Percentiles rank a stretch among this genome's conserved stretches.
Evolutionary conservation across 2,888 invertebrate species (phyloP).

Genomic region (Tortricodes alternella): DNA sequence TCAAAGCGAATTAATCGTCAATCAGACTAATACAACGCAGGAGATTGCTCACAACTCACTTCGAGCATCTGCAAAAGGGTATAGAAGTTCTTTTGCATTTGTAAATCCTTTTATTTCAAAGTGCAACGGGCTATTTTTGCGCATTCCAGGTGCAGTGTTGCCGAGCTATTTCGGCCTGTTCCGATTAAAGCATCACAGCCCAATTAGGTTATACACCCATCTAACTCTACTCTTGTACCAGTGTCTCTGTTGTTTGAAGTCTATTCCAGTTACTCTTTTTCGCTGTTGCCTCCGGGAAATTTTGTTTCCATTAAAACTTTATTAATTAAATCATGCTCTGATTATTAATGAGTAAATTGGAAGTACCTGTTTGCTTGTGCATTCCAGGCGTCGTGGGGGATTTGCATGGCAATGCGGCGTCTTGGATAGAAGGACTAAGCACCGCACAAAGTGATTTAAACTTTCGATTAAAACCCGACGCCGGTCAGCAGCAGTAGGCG

Average conservation of each 20-base stretch:
- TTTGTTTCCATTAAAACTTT: constrained; percentile 20
- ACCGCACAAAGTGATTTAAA: constrained; percentile 53
- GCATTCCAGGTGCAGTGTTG: constrained; percentile 37
- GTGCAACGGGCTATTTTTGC: constrained; percentile 40
- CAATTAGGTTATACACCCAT: constrained; percentile 77
- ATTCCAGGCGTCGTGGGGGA: constrained; percentile 3
- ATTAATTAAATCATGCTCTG: constrained; percentile 6
- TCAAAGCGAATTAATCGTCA: constrained; percentile 63
- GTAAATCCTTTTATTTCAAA: constrained; percentile 19
- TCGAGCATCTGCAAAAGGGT: constrained; percentile 54
- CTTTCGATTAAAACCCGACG: constrained; percentile 45
- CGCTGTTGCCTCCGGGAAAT: neutral
- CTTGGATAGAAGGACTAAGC: constrained; percentile 28
- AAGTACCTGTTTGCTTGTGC: constrained; percentile 14
- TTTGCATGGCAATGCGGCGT: constrained; percentile 2
- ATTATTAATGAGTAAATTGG: constrained; percentile 14
- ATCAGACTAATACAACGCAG: constrained; percentile 69
- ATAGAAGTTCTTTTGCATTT: neutral
- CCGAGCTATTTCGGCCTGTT: constrained; percentile 64
- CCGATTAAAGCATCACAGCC: constrained; percentile 75
- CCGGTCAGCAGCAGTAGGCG: constrained; percentile 11
- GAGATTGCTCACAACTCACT: constrained; percentile 73
- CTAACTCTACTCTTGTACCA: too few relatives aligned
- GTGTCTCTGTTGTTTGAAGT: too few relatives aligned
- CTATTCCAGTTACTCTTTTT: constrained; percentile 28